Evolutionary conservation across 2,888 invertebrate genomes (phyloP).

Genomic region (Syritta pipiens): DNA sequence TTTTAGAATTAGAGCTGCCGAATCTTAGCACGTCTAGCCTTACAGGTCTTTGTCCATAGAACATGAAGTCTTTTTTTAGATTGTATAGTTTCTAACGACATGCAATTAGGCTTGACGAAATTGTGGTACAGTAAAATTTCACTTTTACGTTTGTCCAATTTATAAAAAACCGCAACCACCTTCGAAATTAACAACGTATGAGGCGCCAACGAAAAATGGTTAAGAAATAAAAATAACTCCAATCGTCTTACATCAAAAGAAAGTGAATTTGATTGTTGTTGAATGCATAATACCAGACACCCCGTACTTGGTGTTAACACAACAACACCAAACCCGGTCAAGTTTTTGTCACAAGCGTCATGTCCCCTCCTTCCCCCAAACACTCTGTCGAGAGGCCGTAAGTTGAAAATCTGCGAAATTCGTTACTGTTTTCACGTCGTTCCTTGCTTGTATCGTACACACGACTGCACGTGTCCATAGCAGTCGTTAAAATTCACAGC

Average conservation of each 20-base stretch:
- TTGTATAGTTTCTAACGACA: too few species aligned
- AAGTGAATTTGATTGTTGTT: slow-evolving; percentile 62
- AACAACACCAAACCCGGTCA: slow-evolving; percentile 12
- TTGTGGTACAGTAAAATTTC: too few species aligned
- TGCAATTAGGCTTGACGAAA: too few species aligned
- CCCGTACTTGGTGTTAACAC: neutral
- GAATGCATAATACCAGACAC: slow-evolving; percentile 51
- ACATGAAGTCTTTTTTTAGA: too few species aligned
- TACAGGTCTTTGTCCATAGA: too few species aligned
- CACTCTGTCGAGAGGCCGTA: neutral
- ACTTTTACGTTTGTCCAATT: too few species aligned
- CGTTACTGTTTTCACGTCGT: slow-evolving; percentile 5
- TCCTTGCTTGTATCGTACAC: slow-evolving; percentile 3
- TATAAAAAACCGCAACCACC: too few species aligned
- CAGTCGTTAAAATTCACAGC: slow-evolving; percentile 53
- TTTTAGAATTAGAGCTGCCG: too few species aligned
- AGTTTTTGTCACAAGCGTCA: too few species aligned
- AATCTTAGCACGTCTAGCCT: too few species aligned
- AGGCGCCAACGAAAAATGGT: too few species aligned
- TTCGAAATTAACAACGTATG: too few species aligned
- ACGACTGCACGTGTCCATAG: neutral
- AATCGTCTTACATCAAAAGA: slow-evolving; percentile 58
- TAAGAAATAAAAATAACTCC: slow-evolving; percentile 5
- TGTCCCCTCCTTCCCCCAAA: neutral
- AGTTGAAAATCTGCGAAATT: slow-evolving; percentile 47